phyloP scores from a whole-genome alignment of 2,888 invertebrate genomes.

The Ichneumoninae sp. region DNA sequence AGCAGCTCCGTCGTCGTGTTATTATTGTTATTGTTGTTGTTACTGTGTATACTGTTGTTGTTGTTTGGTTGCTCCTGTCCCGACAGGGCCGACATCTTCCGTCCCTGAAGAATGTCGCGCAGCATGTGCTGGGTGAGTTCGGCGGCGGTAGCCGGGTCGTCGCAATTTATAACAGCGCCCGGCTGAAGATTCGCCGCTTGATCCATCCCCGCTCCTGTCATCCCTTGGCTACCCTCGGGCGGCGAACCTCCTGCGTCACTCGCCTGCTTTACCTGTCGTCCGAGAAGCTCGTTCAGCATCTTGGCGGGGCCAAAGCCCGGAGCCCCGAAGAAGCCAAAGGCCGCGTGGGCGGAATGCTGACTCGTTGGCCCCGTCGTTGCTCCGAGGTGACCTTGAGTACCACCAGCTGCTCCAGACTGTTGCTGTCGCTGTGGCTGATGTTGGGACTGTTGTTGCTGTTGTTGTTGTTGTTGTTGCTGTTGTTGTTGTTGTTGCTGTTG shows the following conservation, averaged over 20 bases:
- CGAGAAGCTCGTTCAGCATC: constrained; percentile 96
- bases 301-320: constrained; percentile 94
- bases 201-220: constrained; percentile 85
- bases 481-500: constrained; percentile 60
- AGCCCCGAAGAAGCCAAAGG: constrained; percentile 92
- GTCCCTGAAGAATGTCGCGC: constrained; percentile 95
- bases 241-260: constrained; percentile 87
- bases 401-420: constrained; percentile 80
- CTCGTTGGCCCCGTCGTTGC: constrained; percentile 85
- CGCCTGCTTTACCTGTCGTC: constrained; percentile 91
- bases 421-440: constrained; percentile 89
- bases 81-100: constrained; percentile 92
- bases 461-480: constrained; percentile 88
- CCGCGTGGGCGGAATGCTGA: constrained; percentile 87
- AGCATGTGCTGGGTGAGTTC: constrained; percentile 93
- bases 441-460: constrained; percentile 76
- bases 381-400: constrained; percentile 83
- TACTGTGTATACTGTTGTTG: constrained; percentile 84
- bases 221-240: constrained; percentile 85
- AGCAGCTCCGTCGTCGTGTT: constrained; percentile 85
- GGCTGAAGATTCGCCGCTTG: constrained; percentile 82
- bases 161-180: constrained; percentile 86
- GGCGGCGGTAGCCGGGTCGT: constrained; percentile 85
- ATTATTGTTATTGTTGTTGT: constrained; percentile 86
- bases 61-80: constrained; percentile 89